phyloP scores from a whole-genome alignment of 2,888 invertebrate genomes.

The Epirrhoe alternata region DNA sequence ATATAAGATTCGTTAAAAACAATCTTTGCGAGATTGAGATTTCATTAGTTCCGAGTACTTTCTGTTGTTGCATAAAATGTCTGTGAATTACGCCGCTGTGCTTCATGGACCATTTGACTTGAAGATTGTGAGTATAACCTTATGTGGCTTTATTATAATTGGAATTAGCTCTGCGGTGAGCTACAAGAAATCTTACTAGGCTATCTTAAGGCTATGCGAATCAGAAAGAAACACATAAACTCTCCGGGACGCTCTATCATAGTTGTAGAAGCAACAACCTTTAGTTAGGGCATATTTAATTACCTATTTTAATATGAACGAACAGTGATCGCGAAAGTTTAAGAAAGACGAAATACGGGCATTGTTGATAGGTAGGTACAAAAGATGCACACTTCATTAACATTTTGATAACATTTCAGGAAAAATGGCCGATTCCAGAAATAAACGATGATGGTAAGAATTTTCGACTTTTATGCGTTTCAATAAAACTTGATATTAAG shows the following conservation, averaged over 20 bases:
- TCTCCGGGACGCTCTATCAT: too few species aligned
- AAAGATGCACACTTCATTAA: background rate
- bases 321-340: too few species aligned
- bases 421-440: conserved; percentile 90
- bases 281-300: too few species aligned
- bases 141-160: too few species aligned
- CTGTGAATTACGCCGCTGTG: conserved; percentile 88
- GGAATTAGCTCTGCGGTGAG: too few species aligned
- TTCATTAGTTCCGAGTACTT: conserved; percentile 27
- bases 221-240: too few species aligned
- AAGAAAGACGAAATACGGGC: too few species aligned
- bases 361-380: too few species aligned
- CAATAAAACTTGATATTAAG: conserved; percentile 22
- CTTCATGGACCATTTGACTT: conserved; percentile 89
- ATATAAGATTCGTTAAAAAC: background rate
- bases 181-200: too few species aligned
- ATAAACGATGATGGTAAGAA: conserved; percentile 90
- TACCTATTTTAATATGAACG: too few species aligned
- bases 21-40: conserved; percentile 11
- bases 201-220: too few species aligned
- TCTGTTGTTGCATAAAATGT: conserved; percentile 48
- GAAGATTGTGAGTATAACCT: conserved; percentile 82
- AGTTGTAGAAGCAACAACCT: too few species aligned
- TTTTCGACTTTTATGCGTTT: background rate
- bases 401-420: conserved; percentile 80